Base-by-base conservation (phyloP, 1,140 invertebrate species). In the Drosophila azteca region DNA sequence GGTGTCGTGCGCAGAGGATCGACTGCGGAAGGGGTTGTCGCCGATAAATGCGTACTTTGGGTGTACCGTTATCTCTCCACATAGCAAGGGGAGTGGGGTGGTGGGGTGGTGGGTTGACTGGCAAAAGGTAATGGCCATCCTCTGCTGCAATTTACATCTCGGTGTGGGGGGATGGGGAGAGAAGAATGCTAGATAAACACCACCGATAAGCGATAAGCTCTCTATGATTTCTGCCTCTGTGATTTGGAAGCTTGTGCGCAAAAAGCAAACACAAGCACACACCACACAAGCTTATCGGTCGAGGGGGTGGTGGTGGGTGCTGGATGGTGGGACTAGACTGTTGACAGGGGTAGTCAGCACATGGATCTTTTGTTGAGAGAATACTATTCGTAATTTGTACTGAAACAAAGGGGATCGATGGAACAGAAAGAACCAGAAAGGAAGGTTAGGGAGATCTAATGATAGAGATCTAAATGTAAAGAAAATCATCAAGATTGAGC, bases 211-310 rank as follows among this genome's bases (percentile, higher is more conserved):
- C 41, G 55, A 58, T 63, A 62, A 62, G 43, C 66, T 39, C 57
- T 74, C 3, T 2, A 9, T 35, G 31, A 35, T 35, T 35, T 26
- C 24, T 26, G n/a, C 45, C 24, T 20, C 17, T 15, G 41, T 43
- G 54, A 65, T 74, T 74, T 65, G 39, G 68, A 60, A 49, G 62
- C 61, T 55, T 69, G 71, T 84, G 70, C 75, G 79, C 79, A 79
- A 79, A 83, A 83, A 29, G 45, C 44, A 76, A 65, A 61, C 53
- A 74, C 35, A 39, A n/a, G n/a, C 35, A 39, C 31, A 17, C 20
- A 17, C 20, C 31, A 26, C 39, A 44, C 29, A n/a, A 8, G 45
- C 81, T 87, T 84, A 87, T 84, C 80, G 46, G 60, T 66, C 58
- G 41, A 39, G 45, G 48, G 1, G 3, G 35, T 26, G n/a, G 22